These are phyloP conservation scores for Hipparchia semele DNA, from an alignment of 2,888 invertebrate species.

Conservation along the genomic window DNA sequence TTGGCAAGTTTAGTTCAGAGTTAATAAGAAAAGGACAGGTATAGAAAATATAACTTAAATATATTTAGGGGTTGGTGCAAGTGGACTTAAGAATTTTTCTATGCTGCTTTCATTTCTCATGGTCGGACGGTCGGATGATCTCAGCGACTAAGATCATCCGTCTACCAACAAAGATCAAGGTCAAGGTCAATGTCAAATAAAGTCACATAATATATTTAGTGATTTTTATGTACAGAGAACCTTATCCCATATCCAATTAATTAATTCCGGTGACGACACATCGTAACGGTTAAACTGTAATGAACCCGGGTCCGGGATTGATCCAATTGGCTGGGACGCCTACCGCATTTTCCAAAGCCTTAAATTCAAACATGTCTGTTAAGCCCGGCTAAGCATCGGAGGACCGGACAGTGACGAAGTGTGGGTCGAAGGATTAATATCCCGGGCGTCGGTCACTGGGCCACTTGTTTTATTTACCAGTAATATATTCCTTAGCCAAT, in stretches of 20 bases:
- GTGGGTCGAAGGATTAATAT: constrained; percentile 46
- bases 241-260: constrained; percentile 1
- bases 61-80: too few relatives aligned
- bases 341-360: constrained; percentile 42
- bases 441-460: constrained; percentile 42
- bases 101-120: too few relatives aligned
- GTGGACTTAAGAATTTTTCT: too few relatives aligned
- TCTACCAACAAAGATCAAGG: too few relatives aligned
- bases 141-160: too few relatives aligned
- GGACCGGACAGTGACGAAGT: constrained; percentile 69
- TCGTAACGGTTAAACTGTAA: constrained; percentile 22
- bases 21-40: too few relatives aligned
- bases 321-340: constrained; percentile 32
- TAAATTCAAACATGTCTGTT: constrained; percentile 73
- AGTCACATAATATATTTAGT: too few relatives aligned
- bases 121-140: too few relatives aligned
- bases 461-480: constrained; percentile 41
- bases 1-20: too few relatives aligned
- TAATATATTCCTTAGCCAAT: constrained; percentile 17
- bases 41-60: too few relatives aligned
- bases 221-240: too few relatives aligned
- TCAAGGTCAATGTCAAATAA: too few relatives aligned
- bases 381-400: constrained; percentile 68
- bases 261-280: constrained; percentile 7
- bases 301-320: constrained; percentile 27